These are phyloP conservation scores for Nannospalax galili DNA, from an alignment of 2,113 vertebrate species.

Conservation along the genomic window DNA sequence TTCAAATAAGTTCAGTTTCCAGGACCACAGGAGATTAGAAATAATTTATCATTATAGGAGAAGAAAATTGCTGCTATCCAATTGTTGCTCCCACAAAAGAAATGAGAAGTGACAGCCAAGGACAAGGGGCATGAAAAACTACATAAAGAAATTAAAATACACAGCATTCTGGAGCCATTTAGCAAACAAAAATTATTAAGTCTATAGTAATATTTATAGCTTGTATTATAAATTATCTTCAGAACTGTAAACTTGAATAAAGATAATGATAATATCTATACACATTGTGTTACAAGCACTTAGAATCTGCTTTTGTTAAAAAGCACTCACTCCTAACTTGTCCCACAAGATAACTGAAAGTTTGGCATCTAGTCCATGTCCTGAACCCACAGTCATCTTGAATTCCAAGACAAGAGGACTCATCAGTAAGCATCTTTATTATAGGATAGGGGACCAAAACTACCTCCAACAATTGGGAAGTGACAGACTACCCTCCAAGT, in stretches of 20 bases:
- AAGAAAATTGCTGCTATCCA: conserved; percentile 7
- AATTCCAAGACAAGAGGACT: background rate
- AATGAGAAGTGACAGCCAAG: conserved; percentile 51
- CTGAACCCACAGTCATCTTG: background rate
- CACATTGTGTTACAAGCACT: background rate
- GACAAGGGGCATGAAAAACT: background rate
- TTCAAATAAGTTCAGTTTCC: conserved; percentile 54
- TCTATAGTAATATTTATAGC: conserved; percentile 5
- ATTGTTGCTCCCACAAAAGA: conserved; percentile 14
- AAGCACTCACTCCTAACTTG: background rate
- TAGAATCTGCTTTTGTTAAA: background rate
- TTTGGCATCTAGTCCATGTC: background rate
- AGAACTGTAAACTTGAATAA: conserved; percentile 22
- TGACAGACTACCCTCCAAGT: background rate
- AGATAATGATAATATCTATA: background rate
- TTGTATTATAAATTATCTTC: conserved; percentile 17
- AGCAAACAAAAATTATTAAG: conserved; percentile 1
- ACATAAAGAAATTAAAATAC: background rate
- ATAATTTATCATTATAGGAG: background rate
- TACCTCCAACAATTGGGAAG: background rate
- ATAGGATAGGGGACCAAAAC: background rate
- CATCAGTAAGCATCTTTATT: background rate
- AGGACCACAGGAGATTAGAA: conserved; percentile 47
- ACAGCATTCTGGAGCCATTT: background rate
- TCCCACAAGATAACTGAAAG: background rate